Evolutionary conservation across 1,140 invertebrate species (phyloP).

Genomic region (Drosophila nikananu): DNA sequence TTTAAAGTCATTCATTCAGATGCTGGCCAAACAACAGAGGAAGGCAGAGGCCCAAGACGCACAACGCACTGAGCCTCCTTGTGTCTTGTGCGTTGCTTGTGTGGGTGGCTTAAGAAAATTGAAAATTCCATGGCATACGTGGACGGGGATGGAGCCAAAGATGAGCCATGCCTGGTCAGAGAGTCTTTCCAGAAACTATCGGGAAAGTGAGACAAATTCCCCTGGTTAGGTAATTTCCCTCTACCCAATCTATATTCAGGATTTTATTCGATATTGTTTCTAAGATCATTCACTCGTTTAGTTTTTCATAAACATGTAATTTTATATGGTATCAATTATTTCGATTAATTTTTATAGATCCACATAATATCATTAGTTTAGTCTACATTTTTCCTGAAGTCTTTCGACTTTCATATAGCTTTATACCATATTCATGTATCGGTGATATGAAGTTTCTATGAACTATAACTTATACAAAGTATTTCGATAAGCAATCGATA

Average conservation of each 20-base stretch:
- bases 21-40: slow-evolving; percentile 42
- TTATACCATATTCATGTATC: no score
- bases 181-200: slow-evolving; percentile 15
- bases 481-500: not conserved
- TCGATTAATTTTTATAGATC: no score
- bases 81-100: not conserved
- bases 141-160: not conserved
- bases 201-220: slow-evolving; percentile 9
- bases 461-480: not conserved
- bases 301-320: no score
- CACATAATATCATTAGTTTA: no score
- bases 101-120: slow-evolving; percentile 71
- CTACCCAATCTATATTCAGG: not conserved
- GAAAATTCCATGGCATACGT: slow-evolving; percentile 64
- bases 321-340: no score
- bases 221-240: not conserved
- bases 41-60: slow-evolving; percentile 10
- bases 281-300: not conserved
- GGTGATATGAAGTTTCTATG: not conserved
- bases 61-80: not conserved
- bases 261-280: not conserved
- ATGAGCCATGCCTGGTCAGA: slow-evolving; percentile 3
- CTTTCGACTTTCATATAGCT: no score
- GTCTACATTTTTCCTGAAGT: no score
- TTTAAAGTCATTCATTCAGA: slow-evolving; percentile 78